Base-by-base conservation (phyloP, 2,888 invertebrate species). In the Sesia bembeciformis region DNA sequence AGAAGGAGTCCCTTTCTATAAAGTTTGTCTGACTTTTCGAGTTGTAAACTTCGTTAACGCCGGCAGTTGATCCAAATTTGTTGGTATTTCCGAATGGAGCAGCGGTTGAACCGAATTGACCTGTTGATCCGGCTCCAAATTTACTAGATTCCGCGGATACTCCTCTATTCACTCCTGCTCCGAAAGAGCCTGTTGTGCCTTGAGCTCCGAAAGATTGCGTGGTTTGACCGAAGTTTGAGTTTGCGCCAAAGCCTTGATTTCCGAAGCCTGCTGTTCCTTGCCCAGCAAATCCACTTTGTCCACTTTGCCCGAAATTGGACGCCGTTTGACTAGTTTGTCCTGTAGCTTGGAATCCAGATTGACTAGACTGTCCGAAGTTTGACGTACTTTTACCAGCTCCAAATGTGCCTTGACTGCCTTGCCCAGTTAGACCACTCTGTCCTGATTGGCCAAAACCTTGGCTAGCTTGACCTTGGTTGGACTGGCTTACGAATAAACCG, bases 1-100 rank as follows among this genome's bases (percentile, higher is more conserved):
- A 75, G 64, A 81, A 81, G 0, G 81, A 76, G 57, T 85, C 84
- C 0, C 78, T 78, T 56, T 81, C 83, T 4, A 85, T 67, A 61
- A 84, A 82, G 71, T 83, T 85, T 0, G 84, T 76, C 58, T 84
- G 82, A 56, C 78, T 74, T 3, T 79, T 78, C 0, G 76, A 64
- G 52, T 80, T 78, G 61, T 66, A 78, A 3, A 76, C 74, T 54
- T 75, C 76, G 41, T 80, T 78, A 57, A 70, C 73, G 56, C 69
- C 68, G 39, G 59, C 62, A 7, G 64, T 67, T 3, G 63, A 46
- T 4, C 68, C 72, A 42, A 76, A 78, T 3, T 71, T 62, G 58
- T 61, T 65, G 0, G 66, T 66, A 23, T 49, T 46, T 6, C 52
- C 49, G 42, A 51, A 49, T 52, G 50, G 51, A 40, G 40, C 50